phyloP scores from a whole-genome alignment of 2,113 vertebrate species.

The Ahaetulla prasina region DNA sequence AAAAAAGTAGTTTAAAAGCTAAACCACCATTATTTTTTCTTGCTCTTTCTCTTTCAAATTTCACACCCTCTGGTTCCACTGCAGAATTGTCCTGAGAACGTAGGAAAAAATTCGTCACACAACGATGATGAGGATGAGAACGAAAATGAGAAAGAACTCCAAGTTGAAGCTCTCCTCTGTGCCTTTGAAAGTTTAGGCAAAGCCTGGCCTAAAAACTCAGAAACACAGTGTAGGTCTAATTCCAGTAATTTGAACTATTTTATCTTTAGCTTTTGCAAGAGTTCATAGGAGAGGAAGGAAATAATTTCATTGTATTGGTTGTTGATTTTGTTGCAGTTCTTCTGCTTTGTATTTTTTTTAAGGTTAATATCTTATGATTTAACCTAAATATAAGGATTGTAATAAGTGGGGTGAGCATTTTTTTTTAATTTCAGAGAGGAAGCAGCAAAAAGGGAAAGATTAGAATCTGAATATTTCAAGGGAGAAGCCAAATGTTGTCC shows the following conservation, averaged over 20 bases:
- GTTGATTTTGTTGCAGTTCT: neutral
- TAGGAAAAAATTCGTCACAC: constrained; percentile 60
- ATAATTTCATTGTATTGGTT: neutral
- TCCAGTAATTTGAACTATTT: neutral
- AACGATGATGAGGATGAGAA: constrained; percentile 72
- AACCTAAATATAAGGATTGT: neutral
- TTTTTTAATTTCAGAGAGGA: neutral
- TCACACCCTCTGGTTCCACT: constrained; percentile 7
- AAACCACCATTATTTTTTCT: neutral
- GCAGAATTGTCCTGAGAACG: constrained; percentile 79
- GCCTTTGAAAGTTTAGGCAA: constrained; percentile 91
- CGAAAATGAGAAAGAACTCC: constrained; percentile 79
- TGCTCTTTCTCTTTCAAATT: neutral
- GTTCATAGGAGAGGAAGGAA: neutral
- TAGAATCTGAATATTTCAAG: neutral
- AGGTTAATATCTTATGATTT: neutral
- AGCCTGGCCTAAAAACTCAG: constrained; percentile 80
- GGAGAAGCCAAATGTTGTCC: neutral
- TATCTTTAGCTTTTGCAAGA: neutral
- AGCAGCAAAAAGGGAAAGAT: neutral
- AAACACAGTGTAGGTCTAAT: constrained; percentile 82
- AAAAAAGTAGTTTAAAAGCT: neutral
- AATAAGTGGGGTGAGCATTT: neutral
- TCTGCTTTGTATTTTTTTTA: neutral
- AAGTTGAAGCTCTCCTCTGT: constrained; percentile 83